phyloP scores from a whole-genome alignment of 2,888 invertebrate species.

The Proisotoma minuta region DNA sequence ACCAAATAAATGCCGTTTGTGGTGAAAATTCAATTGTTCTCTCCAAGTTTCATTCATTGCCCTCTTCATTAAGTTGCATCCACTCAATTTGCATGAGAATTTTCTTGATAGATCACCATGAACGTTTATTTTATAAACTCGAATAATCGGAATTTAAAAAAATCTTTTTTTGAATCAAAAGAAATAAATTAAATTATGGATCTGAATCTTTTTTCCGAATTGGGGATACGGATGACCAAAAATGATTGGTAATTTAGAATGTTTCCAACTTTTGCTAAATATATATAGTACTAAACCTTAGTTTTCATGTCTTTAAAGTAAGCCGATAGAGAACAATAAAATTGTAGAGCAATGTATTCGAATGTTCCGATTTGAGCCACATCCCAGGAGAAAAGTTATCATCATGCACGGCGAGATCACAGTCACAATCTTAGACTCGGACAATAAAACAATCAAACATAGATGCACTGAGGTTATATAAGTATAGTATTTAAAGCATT shows the following conservation, averaged over 20 bases:
- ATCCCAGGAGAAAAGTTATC: conserved; percentile 30
- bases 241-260: too few species aligned
- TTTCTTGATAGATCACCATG: too few species aligned
- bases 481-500: not conserved
- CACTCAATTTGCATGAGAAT: too few species aligned
- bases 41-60: not conserved
- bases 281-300: too few species aligned
- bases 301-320: not conserved
- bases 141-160: too few species aligned
- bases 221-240: not conserved
- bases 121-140: too few species aligned
- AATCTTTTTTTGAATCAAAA: too few species aligned
- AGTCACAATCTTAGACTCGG: conserved; percentile 8
- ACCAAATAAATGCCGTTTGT: too few species aligned
- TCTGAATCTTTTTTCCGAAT: not conserved
- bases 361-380: conserved; percentile 38
- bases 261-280: too few species aligned
- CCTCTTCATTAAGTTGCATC: not conserved
- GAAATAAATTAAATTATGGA: too few species aligned
- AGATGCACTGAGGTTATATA: conserved; percentile 28
- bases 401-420: conserved; percentile 28
- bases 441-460: conserved; percentile 16
- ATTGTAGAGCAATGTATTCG: conserved; percentile 6
- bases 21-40: too few species aligned
- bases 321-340: conserved; percentile 2